Conservation (phyloP, 2,797 vertebrate species). For the Megaceryle alcyon region DNA sequence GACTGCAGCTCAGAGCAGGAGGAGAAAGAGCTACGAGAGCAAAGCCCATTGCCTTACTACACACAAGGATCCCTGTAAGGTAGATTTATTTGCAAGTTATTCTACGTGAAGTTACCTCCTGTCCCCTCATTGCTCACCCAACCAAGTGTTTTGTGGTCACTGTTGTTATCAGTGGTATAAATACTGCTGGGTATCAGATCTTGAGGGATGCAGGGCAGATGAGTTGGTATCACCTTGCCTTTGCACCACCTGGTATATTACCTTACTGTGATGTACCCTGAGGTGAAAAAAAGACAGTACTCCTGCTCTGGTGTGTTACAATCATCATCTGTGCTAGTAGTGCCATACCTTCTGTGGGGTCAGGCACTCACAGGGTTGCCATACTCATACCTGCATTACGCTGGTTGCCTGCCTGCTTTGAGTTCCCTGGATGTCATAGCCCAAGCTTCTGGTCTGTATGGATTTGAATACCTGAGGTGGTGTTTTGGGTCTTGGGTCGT, state of each 20-base stretch:
- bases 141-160: background rate
- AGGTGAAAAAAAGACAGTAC: background rate
- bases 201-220: background rate
- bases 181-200: accelerated
- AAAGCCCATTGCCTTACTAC: background rate
- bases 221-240: background rate
- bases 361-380: background rate
- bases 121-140: accelerated
- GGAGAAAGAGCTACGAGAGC: background rate
- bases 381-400: accelerated
- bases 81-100: background rate
- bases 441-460: background rate
- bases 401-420: background rate
- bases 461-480: background rate
- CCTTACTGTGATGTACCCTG: background rate
- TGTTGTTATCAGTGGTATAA: background rate
- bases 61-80: background rate
- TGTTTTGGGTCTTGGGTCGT: background rate
- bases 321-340: background rate
- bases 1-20: accelerated
- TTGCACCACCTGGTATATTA: background rate
- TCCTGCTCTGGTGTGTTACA: background rate
- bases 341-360: background rate
- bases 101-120: background rate
- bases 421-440: background rate